Conservation (phyloP, 2,113 vertebrate genomes). For the Orthochromis indermauri region DNA sequence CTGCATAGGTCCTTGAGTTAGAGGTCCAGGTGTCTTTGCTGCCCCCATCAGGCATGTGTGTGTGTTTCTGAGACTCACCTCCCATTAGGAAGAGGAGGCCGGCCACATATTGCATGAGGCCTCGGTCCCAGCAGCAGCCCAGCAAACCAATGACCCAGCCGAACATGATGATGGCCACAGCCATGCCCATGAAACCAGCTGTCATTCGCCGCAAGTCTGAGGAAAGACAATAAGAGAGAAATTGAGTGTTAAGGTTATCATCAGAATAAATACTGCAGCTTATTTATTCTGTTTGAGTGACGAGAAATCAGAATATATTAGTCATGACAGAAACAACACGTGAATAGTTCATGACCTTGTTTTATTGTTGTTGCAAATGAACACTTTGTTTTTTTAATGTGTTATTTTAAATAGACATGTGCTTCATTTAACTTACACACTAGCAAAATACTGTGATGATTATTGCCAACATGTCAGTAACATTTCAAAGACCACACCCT, state of each 20-base stretch:
- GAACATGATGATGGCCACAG: conserved; percentile 95
- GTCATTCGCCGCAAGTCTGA: conserved; percentile 96
- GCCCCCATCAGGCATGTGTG: background rate
- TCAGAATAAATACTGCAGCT: background rate
- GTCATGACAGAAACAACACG: background rate
- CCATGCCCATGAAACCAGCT: conserved; percentile 98
- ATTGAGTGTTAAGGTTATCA: background rate
- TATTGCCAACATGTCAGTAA: background rate
- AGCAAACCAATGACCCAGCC: conserved; percentile 94
- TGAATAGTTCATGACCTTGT: background rate
- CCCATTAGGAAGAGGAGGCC: conserved; percentile 99
- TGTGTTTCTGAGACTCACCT: conserved; percentile 73
- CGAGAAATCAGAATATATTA: accelerated
- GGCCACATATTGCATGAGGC: conserved; percentile 98
- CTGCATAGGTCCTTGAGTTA: background rate
- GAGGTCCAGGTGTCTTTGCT: background rate
- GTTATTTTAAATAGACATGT: background rate
- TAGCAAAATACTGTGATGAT: background rate
- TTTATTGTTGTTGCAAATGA: background rate
- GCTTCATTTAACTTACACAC: background rate
- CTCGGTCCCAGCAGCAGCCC: conserved; percentile 95
- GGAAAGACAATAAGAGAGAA: background rate
- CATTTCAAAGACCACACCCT: accelerated
- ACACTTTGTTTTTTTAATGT: background rate
- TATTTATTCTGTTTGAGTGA: background rate